These are phyloP conservation scores for Trichogramma dendrolimi DNA, from an alignment of 2,888 invertebrate species.

Conservation along the genomic window DNA sequence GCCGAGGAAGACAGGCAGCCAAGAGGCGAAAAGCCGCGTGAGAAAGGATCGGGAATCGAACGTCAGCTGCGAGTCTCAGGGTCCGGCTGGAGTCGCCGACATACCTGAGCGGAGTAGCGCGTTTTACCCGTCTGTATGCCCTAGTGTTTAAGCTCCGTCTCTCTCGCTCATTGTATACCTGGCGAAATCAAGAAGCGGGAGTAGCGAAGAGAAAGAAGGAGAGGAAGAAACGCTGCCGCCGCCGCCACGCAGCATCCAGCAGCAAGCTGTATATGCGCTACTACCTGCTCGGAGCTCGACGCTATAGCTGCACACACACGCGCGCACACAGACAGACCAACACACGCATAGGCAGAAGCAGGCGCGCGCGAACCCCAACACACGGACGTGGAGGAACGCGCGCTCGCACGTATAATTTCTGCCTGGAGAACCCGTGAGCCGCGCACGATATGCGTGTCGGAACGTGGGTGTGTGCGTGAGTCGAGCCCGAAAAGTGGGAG, in stretches of 20 bases:
- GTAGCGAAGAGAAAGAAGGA: slow-evolving; percentile 33
- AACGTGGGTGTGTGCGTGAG: slow-evolving; percentile 45
- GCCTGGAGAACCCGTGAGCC: slow-evolving; percentile 32
- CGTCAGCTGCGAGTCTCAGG: no score
- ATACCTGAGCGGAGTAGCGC: background rate
- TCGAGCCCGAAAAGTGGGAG: slow-evolving; percentile 26
- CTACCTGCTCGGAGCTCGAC: slow-evolving; percentile 46
- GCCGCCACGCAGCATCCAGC: slow-evolving; percentile 49
- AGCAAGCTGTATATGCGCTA: slow-evolving; percentile 49
- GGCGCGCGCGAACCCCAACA: slow-evolving; percentile 29
- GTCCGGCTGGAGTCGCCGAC: slow-evolving; percentile 36
- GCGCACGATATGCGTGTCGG: slow-evolving; percentile 15
- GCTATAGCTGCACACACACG: background rate
- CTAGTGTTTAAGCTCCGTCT: slow-evolving; percentile 46
- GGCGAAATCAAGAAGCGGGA: slow-evolving; percentile 50
- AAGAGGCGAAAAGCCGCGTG: no score
- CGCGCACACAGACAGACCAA: slow-evolving; percentile 29
- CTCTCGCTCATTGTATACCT: slow-evolving; percentile 55
- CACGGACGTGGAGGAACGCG: no score
- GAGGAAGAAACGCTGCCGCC: slow-evolving; percentile 34
- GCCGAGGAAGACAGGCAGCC: no score
- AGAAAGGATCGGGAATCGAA: no score
- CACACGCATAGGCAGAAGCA: slow-evolving; percentile 26
- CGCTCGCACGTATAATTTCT: no score
- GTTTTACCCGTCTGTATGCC: background rate